A percentile compares a stretch with the other conserved stretches of the same genome.
Conservation (phyloP, 1,140 invertebrate genomes). For the Brachionus asplanchnoidis region DNA sequence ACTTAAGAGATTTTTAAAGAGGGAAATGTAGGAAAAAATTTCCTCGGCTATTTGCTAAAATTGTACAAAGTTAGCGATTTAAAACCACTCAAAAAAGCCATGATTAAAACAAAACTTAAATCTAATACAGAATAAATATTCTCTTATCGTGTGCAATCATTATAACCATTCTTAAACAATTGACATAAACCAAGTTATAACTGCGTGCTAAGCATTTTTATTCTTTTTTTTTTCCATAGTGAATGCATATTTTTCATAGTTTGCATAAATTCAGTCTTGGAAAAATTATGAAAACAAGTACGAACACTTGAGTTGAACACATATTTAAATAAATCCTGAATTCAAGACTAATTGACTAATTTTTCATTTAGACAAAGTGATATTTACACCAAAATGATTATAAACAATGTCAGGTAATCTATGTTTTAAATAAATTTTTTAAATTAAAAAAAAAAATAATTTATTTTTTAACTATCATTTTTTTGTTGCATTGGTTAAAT, state of each 20-base stretch:
- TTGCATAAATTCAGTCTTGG: background rate
- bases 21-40: background rate
- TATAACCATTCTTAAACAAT: background rate
- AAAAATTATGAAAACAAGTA: background rate
- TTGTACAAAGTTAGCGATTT: background rate
- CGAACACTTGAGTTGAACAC: background rate
- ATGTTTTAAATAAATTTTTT: background rate
- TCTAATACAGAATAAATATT: background rate
- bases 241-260: background rate
- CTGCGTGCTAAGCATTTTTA: background rate
- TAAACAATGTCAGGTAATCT: constrained; percentile 11
- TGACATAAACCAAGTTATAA: background rate
- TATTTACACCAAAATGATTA: background rate
- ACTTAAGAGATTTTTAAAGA: background rate
- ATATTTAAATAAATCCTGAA: background rate
- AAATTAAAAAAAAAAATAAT: background rate
- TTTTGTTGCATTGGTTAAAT: background rate
- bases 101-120: background rate
- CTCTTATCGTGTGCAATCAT: background rate
- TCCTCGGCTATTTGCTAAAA: background rate
- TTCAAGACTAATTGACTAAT: background rate
- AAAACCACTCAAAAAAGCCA: background rate
- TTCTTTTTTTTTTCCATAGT: background rate
- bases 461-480: background rate
- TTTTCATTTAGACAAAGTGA: background rate